These are phyloP conservation scores for Montipora capricornis DNA, from an alignment of 64 coral and sea anemone species.

Conservation along the genomic window DNA sequence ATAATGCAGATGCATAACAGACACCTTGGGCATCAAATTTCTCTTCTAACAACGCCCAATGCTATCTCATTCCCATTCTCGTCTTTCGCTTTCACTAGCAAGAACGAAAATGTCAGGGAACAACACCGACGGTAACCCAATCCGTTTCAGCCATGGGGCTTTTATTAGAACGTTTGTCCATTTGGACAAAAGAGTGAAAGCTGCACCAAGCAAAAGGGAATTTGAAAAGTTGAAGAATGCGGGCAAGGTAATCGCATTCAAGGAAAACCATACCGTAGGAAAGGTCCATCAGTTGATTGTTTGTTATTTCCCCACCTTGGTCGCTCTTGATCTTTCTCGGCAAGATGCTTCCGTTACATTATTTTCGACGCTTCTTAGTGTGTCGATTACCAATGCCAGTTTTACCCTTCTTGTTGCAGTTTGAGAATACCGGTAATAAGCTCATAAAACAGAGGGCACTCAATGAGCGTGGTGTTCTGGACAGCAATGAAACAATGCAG, in stretches of 20 bases:
- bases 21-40: too few relatives aligned
- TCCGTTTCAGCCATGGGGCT: neutral
- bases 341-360: neutral
- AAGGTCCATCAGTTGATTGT: neutral
- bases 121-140: too few relatives aligned
- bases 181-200: neutral
- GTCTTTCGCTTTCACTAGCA: too few relatives aligned
- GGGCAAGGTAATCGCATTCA: neutral
- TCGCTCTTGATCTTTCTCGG: neutral
- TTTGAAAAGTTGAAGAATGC: neutral
- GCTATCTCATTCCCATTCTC: too few relatives aligned
- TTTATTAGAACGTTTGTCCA: neutral
- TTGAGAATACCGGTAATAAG: neutral
- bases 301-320: neutral
- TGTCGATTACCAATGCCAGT: too few relatives aligned
- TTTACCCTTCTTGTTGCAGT: neutral
- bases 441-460: neutral
- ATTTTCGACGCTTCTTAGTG: too few relatives aligned
- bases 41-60: too few relatives aligned
- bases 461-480: neutral
- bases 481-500: neutral
- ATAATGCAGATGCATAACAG: too few relatives aligned
- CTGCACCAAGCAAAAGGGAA: neutral
- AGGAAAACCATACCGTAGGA: neutral
- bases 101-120: too few relatives aligned